These are phyloP conservation scores for Spodoptera picta DNA, from an alignment of 2,888 invertebrate genomes.

Conservation along the genomic window DNA sequence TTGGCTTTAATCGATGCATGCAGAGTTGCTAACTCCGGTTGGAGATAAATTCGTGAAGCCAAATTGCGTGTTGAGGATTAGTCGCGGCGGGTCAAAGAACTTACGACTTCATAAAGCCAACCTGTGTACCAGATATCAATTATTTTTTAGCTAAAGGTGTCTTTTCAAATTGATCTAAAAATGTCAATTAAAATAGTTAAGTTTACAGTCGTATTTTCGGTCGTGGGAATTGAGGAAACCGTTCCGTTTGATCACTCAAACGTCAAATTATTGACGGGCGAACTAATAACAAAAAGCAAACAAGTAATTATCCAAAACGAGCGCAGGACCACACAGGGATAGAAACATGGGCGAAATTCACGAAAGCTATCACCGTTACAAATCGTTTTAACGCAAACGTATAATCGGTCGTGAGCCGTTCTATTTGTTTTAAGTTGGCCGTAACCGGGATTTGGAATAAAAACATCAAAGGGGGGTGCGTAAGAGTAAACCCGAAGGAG, in stretches of 20 bases:
- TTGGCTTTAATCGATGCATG: conserved; percentile 41
- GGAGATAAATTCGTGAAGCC: conserved; percentile 36
- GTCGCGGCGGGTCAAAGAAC: conserved; percentile 54
- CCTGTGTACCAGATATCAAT: conserved; percentile 29
- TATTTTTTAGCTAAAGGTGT: conserved; percentile 22
- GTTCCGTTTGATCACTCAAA: conserved; percentile 70
- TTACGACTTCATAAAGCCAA: conserved; percentile 37
- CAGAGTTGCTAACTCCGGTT: conserved; percentile 41
- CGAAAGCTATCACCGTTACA: conserved; percentile 84
- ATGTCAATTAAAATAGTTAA: conserved; percentile 44
- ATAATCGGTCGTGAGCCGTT: conserved; percentile 84
- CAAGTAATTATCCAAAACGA: conserved; percentile 66
- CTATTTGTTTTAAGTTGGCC: conserved; percentile 88
- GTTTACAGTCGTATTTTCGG: conserved; percentile 34
- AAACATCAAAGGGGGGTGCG: conserved; percentile 88
- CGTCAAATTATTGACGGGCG: conserved; percentile 73
- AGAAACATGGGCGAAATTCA: conserved; percentile 77
- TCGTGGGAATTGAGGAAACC: conserved; percentile 62
- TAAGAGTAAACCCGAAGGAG: conserved; percentile 83
- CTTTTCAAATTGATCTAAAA: conserved; percentile 22
- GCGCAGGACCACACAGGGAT: conserved; percentile 83
- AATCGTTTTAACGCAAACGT: conserved; percentile 87
- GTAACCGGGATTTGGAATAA: conserved; percentile 85
- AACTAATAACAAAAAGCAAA: conserved; percentile 72
- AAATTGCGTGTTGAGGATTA: conserved; percentile 50